These are phyloP conservation scores for Zaprionus taronus DNA, from an alignment of 1,140 invertebrate species.

Conservation along the genomic window DNA sequence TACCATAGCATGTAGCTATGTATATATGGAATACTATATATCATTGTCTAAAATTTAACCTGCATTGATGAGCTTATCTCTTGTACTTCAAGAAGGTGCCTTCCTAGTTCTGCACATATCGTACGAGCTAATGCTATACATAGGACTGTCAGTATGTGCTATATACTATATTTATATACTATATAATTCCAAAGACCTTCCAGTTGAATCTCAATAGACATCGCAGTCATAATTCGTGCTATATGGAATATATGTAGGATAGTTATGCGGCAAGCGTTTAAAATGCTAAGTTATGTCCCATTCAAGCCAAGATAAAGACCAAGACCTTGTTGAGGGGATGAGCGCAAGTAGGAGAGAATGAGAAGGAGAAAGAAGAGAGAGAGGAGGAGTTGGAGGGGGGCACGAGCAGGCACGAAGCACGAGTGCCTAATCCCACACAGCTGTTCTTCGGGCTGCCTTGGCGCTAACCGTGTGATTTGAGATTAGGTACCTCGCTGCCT, in stretches of 20 bases:
- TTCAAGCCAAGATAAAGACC: conserved; percentile 17
- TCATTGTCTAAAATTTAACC: too few species aligned
- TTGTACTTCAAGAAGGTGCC: too few species aligned
- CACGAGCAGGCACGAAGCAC: conserved; percentile 31
- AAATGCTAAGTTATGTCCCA: conserved; percentile 66
- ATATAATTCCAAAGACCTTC: too few species aligned
- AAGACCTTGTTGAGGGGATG: conserved; percentile 1
- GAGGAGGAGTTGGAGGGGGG: conserved; percentile 11
- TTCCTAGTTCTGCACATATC: too few species aligned
- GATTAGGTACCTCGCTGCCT: conserved; percentile 53
- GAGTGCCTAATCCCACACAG: conserved; percentile 63
- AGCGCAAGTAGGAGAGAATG: background rate
- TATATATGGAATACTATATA: too few species aligned
- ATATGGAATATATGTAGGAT: background rate
- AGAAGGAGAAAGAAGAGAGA: background rate
- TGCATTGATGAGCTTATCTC: too few species aligned
- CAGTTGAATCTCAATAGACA: background rate
- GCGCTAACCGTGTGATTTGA: conserved; percentile 68
- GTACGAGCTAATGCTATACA: too few species aligned
- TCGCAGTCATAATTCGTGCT: background rate
- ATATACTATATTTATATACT: too few species aligned
- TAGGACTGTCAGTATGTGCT: too few species aligned
- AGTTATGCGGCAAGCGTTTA: conserved; percentile 13
- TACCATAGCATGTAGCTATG: too few species aligned
- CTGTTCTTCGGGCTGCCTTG: conserved; percentile 45